Evolutionary conservation across 2,888 invertebrate species (phyloP), one percentile per base, ranked within the genome.

Genomic region (Pyrrhia umbra): DNA sequence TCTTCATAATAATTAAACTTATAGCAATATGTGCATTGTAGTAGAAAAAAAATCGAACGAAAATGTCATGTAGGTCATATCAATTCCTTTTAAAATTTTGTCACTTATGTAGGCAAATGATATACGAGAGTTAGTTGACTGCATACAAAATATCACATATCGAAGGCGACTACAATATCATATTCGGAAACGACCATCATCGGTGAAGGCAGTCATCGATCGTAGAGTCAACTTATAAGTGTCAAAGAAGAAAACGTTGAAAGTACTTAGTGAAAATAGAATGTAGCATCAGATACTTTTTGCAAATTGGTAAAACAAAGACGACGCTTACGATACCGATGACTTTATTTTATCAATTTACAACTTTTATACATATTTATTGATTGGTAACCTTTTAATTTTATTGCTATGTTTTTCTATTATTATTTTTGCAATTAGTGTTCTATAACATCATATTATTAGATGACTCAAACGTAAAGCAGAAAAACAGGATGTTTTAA

Each of bases 271-370:
- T 43, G 65, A 70, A 61, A 63, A 60, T 70, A 51, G 71, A 76
- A 76, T 76, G 64, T 47, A 64, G 23, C 43, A 57, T 49, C 16
- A 30, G 30, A 39, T 16, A 51, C 21, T 1, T 46, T 23, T 10
- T 68, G 65, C 37, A 61, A 79, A 79, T 75, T 71, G 43, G 42
- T 61, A 65, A 37, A 61, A 56, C 47, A 68, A 68, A 75, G 45
- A 50, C 30, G 43, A 30, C 57, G 60, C 42, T 63, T 70, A 49
- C 45, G n/a, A 52, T 65, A 45, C 40, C 30, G 25, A 39, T 37
- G 20, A 9, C 27, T 65, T 45, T 65, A 45, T 65, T 62, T 50
- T 54, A 59, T 52, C 47, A 69, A 66, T 68, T 66, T 21, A 30
- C 65, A 47, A 23, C n/a, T n/a, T n/a, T n/a, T n/a, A 46, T 15